phyloP scores from a whole-genome alignment of 2,888 invertebrate genomes.

The Nymphalis polychloros region DNA sequence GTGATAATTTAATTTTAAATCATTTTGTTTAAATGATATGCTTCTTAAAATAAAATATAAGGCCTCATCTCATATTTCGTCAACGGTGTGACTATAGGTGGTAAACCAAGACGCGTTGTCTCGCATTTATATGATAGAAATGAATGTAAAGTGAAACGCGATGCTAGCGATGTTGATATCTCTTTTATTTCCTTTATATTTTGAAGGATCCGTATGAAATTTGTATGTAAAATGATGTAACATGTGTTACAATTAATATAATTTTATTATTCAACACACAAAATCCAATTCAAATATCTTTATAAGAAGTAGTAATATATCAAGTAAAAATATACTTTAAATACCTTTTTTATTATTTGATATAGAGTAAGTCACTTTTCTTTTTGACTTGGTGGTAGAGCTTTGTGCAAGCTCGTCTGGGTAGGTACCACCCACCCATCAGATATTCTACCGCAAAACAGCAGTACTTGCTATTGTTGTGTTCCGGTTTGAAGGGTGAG shows the following conservation, averaged over 20 bases:
- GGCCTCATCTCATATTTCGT: not conserved
- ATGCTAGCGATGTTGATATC: conserved; percentile 39
- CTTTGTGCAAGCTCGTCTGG: no score
- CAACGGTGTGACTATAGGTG: conserved; percentile 46
- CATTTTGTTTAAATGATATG: no score
- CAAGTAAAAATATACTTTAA: no score
- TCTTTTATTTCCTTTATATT: conserved; percentile 21
- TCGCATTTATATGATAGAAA: conserved; percentile 54
- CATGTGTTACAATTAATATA: not conserved
- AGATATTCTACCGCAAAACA: no score
- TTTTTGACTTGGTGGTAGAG: no score
- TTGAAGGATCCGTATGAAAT: not conserved
- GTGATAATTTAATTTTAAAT: no score
- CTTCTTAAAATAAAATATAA: not conserved
- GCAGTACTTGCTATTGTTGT: no score
- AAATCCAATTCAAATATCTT: no score
- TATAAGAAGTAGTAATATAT: no score
- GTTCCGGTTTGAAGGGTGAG: no score
- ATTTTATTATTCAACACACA: no score
- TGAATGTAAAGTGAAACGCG: conserved; percentile 55
- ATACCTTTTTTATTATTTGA: not conserved
- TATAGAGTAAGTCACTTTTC: not conserved
- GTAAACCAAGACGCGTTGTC: conserved; percentile 46
- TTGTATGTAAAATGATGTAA: not conserved
- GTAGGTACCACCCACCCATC: no score